phyloP scores from a whole-genome alignment of 2,113 vertebrate genomes.

The Phaethon lepturus region DNA sequence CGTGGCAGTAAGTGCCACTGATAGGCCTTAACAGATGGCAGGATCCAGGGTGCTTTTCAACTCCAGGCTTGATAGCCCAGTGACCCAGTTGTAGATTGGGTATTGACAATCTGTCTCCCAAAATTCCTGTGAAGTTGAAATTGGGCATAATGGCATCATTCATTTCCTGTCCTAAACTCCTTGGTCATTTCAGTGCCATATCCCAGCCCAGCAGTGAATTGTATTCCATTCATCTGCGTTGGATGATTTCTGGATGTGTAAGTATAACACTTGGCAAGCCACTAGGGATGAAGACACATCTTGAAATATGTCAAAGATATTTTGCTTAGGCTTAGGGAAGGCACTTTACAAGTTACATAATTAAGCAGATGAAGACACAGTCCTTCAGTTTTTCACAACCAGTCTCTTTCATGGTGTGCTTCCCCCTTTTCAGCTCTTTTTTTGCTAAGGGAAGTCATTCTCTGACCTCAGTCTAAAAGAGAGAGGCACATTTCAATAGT shows the following conservation, averaged over 20 bases:
- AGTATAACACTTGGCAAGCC: not conserved
- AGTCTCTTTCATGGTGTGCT: constrained; percentile 68
- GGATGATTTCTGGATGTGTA: not conserved
- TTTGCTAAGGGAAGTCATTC: constrained; percentile 72
- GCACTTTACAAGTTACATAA: not conserved
- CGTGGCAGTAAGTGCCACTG: not conserved
- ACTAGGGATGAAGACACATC: not conserved
- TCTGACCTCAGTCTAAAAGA: constrained; percentile 63
- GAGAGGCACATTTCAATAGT: not conserved
- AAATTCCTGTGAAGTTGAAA: not conserved
- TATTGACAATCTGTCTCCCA: not conserved
- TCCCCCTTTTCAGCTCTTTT: constrained; percentile 70
- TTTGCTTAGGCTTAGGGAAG: not conserved
- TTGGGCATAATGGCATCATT: not conserved
- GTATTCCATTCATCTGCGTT: not conserved
- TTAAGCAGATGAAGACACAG: not conserved
- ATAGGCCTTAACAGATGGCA: not conserved
- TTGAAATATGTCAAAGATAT: not conserved
- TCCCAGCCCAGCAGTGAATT: not conserved
- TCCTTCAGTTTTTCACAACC: constrained; percentile 52
- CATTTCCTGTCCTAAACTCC: not conserved
- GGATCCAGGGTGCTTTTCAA: not conserved
- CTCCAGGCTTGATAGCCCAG: not conserved
- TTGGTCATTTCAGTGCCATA: not conserved
- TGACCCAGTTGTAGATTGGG: not conserved